Evolutionary conservation across 2,888 invertebrate species (phyloP), one percentile per base, ranked within the genome.

Genomic region (Netelia fuscicornis): DNA sequence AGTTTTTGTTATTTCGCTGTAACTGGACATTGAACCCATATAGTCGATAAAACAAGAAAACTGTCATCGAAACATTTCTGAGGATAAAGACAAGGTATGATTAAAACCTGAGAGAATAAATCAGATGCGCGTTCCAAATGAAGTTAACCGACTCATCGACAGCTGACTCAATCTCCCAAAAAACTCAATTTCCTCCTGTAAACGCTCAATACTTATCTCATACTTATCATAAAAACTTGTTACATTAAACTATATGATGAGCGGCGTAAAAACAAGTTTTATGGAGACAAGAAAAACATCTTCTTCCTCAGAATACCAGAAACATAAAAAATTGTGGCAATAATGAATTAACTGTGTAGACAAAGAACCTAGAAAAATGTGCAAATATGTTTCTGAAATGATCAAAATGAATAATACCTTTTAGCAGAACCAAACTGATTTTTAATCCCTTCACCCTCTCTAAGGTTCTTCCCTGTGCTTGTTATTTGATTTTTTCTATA

Each of bases 21-120:
- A 70, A 62, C 48, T 68, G 30, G 25, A 77, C 25, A 56, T 58
- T 44, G 13, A 67, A 67, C 30, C 56, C 37, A 65, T 37, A 67
- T 37, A 13, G 20, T 10, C 56, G 5, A 42, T 13, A 37, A 54
- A 48, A 48, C 6, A 8, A 37, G 6, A 37, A 0, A 37, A 37
- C 37, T 6, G 37, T 37, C 37, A 37, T 37, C 8, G 6, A 37
- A 37, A 3, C 6, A 37, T 37, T 37, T 37, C 3, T 37, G 8
- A 6, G 6, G 48, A 13, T 48, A 48, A 13, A 48, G 8, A 48
- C 10, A 48, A 48, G 13, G 13, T 13, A 10, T 13, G 48, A 48
- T 13, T 0, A 48, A 48, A 48, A 10, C 13, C 13, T 48, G 48
- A 48, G 48, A 30, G 11, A 48, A 48, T 13, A 48, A 48, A 48